phyloP scores from a whole-genome alignment of 1,140 invertebrate species.

The Philotrypesis tridentata region DNA sequence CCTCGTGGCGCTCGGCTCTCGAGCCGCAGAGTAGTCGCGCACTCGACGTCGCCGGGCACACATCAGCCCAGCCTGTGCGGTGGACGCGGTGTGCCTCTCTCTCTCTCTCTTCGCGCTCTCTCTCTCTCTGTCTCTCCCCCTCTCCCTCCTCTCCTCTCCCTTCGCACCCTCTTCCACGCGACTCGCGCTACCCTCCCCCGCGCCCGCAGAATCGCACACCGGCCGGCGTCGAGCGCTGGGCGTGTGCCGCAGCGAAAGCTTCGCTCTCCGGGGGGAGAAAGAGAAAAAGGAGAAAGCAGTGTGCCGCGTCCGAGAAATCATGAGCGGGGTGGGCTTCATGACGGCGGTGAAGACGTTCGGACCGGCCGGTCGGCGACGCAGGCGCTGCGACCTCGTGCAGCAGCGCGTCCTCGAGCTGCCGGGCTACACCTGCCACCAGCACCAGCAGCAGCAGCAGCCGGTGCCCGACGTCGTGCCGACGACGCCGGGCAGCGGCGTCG shows the following conservation, averaged over 20 bases:
- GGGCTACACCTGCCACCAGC: conserved; percentile 63
- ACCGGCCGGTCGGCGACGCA: conserved; percentile 76
- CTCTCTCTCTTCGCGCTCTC: conserved; percentile 24
- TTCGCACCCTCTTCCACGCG: no score
- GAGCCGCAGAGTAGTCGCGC: conserved; percentile 25
- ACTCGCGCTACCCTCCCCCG: no score
- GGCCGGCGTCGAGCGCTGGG: neutral
- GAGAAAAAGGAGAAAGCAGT: neutral
- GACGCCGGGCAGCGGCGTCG: neutral
- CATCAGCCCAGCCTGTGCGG: conserved; percentile 51
- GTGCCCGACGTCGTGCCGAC: conserved; percentile 75
- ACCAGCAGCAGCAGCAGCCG: conserved; percentile 62
- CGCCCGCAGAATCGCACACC: no score
- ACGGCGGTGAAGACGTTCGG: conserved; percentile 79
- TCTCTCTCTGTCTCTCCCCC: neutral
- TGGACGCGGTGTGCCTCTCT: conserved; percentile 50
- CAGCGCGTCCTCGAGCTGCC: conserved; percentile 75
- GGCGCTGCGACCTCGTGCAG: conserved; percentile 79
- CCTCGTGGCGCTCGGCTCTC: conserved; percentile 4
- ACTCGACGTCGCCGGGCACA: conserved; percentile 26
- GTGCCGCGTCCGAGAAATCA: conserved; percentile 51
- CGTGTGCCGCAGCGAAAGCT: neutral
- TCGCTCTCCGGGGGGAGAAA: neutral
- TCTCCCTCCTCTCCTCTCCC: conserved; percentile 30
- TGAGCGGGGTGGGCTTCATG: conserved; percentile 79